Evolutionary conservation across 2,113 vertebrate genomes (phyloP), one percentile per base, ranked within the genome.

Genomic region (Tragulus kanchil): DNA sequence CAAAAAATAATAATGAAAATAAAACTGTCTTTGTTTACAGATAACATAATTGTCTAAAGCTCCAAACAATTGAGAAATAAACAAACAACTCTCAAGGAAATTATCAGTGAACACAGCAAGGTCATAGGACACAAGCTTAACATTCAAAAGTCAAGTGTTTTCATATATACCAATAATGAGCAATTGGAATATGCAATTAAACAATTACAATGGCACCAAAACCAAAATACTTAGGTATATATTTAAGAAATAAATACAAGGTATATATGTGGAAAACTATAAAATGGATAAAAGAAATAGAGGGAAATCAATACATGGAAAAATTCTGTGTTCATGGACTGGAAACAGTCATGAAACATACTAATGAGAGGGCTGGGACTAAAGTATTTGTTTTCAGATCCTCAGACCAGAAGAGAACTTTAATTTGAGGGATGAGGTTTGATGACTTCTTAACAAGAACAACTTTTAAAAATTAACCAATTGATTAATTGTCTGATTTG

Each of bases 331-430:
- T 71, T 90, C 48, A 25, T 85, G 56, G 52, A 25, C 50, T 88
- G 8, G n/a, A 81, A 85, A 42, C n/a, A 52, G 9, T 83, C 31
- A 73, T 26, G 28, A 28, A 65, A 0, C 3, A 61, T 45, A 69
- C 79, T 52, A 58, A 69, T 15, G 45, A 83, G 15, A 75, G 36
- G 14, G 11, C 6, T 58, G 23, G 50, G 54, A 87, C 28, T 13
- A 58, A 95, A 54, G 1, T 3, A 45, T 91, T 54, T 88, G 6
- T 94, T 92, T 95, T 87, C 67, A 95, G 82, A 52, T 73, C 23
- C 58, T 87, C n/a, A 21, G 56, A 42, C 8, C 28, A 87, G 36
- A 95, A 87, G 56, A 87, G 8, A 52, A 42, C 42, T 92, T 77
- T 42, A 82, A 23, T 59, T 96, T 84, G 42, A 91, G 62, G 36